phyloP scores from a whole-genome alignment of 2,797 vertebrate genomes.

The Cossypha caffra region DNA sequence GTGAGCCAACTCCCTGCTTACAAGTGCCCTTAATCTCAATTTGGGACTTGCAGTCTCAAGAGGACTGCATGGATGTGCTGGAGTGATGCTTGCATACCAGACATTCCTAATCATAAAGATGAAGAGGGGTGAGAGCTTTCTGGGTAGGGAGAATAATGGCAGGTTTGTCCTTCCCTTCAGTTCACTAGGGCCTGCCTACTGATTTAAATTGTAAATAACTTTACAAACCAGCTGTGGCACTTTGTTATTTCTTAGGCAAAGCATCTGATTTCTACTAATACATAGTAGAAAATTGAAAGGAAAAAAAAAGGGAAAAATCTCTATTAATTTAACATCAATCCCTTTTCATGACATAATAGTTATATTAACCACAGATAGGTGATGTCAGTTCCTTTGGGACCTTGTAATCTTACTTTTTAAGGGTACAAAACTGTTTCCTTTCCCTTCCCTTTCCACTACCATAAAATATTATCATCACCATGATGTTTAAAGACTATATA shows the following conservation, averaged over 20 bases:
- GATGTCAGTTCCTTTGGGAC: neutral
- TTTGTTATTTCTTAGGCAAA: constrained; percentile 5
- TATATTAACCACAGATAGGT: neutral
- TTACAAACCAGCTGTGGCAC: neutral
- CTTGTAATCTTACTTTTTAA: neutral
- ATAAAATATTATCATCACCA: neutral
- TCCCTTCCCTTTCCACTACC: neutral
- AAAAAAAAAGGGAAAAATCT: neutral
- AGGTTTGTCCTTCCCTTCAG: constrained; percentile 6
- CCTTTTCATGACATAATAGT: neutral
- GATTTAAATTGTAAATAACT: constrained; percentile 22
- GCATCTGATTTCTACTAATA: neutral
- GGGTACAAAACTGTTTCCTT: neutral
- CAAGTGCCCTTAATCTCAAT: neutral
- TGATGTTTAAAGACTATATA: neutral
- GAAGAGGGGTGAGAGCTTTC: neutral
- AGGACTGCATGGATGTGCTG: constrained; percentile 9
- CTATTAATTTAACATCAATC: neutral
- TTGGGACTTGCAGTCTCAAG: neutral
- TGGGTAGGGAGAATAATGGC: constrained; percentile 10
- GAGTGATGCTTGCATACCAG: constrained; percentile 51
- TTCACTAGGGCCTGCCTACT: neutral
- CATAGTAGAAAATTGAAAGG: neutral
- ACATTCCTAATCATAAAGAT: constrained; percentile 55
- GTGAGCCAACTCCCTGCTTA: neutral